Evolutionary conservation across 2,888 invertebrate species (phyloP), one percentile per base, ranked within the genome.

Genomic region (Diabrotica balteata): DNA sequence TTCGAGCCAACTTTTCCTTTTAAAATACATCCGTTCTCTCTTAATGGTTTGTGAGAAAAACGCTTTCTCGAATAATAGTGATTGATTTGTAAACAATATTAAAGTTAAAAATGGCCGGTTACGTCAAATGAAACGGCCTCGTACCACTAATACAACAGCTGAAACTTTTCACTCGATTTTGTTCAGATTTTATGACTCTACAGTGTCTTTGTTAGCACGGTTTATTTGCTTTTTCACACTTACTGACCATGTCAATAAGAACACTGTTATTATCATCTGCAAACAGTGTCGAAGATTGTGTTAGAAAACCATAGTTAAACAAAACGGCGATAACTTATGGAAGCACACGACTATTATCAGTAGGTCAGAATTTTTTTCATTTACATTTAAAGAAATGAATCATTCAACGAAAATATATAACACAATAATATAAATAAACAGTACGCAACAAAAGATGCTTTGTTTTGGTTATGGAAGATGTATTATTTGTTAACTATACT

Each of bases 241-340:
- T 52, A 69, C 65, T 69, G 69, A 66, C 69, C 63, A 69, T 66
- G 54, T 63, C 63, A 63, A 66, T 46, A 63, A 45, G 54, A 59
- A 45, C 47, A 62, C 58, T 45, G 42, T 57, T 66, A 66, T 67
- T 66, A 67, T 67, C 59, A 50, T 51, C 22, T 10, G 47, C 51
- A 62, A 67, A 70, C 45, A 70, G 54, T 59, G 62, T 50, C 52
- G n/a, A 51, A 59, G 59, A 70, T 62, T 62, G 64, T 54, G 55
- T 45, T 44, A 8, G 22, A 17, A 22, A 51, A 66, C 58, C 45
- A 55, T 42, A 52, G 43, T 9, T 8, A 49, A 60, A 61, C 50
- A 47, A 32, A 32, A 32, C 4, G 32, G 32, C 32, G 32, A 32
- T 32, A 32, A 32, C 32, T 32, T 32, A 32, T 32, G 32, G 32